Base-by-base conservation (phyloP, 2,113 vertebrate genomes). In the Albula glossodonta region DNA sequence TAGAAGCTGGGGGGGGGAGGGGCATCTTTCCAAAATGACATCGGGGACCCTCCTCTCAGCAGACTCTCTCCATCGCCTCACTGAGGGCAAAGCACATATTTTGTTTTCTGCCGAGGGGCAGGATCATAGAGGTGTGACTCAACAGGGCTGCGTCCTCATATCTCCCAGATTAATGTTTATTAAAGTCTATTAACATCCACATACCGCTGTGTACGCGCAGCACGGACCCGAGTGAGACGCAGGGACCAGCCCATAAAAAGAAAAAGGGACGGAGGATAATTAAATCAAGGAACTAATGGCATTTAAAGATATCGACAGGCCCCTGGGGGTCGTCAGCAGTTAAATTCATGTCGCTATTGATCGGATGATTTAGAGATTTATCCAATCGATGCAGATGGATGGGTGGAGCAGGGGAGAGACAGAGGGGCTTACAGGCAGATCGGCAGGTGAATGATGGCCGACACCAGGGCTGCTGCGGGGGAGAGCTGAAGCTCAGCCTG, bases 261-360 rank as follows among this genome's bases (percentile, higher is more conserved):
- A 25, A 7, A 52, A n/a, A 50, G 52, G 25, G 12, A 66, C 41
- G 88, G 90, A 52, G 25, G 83, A 87, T 87, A 88, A 92, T 88
- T 87, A 92, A 90, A 90, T 92, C 88, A 91, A 86, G 50, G 56
- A 60, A 50, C 63, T n/a, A 77, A 48, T 86, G 86, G 81, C 90
- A 91, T 88, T 5, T 91, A 88, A 84, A 80, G 82, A 83, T 84
- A 78, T 57, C 51, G 79, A 77, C 83, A 84, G 78, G 50, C 51
- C 57, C 82, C 22, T 56, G 84, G 88, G 85, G 84, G 80, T 80
- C 84, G 83, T 79, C 88, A 5, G 86, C 90, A 85, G 90, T 89
- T 91, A 89, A 93, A 92, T 90, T 89, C 86, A 81, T 89, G 90
- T 91, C 57, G 49, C 78, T 93, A 96, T 94, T 90, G 93, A 94